These are phyloP conservation scores for Sinonovacula constricta DNA, from an alignment of 1,140 invertebrate genomes.

Conservation along the genomic window DNA sequence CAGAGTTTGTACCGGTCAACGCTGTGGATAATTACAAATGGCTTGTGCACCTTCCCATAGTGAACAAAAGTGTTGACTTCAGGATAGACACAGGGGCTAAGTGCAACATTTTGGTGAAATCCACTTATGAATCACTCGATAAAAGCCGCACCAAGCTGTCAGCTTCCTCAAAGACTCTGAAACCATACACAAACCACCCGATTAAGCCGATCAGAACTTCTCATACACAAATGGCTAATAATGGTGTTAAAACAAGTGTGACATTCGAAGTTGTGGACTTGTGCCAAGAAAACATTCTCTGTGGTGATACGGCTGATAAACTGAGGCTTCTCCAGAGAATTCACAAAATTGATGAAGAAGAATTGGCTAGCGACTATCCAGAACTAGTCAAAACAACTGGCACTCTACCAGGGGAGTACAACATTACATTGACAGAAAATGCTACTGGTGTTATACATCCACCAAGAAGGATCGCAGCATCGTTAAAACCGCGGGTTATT, in stretches of 20 bases:
- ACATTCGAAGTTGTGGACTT: no score
- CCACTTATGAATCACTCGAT: not conserved
- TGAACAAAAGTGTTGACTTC: constrained; percentile 17
- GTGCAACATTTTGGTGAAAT: constrained; percentile 31
- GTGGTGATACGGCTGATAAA: not conserved
- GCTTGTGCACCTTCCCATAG: constrained; percentile 4
- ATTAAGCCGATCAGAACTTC: constrained; percentile 15
- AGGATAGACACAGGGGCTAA: constrained; percentile 46
- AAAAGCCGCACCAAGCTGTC: not conserved
- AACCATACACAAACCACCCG: constrained; percentile 3
- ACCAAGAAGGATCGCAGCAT: constrained; percentile 13
- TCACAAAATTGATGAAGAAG: not conserved
- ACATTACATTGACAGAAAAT: no score
- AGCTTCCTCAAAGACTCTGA: not conserved
- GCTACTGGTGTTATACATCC: constrained; percentile 49
- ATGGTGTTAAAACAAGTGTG: not conserved
- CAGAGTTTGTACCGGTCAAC: not conserved
- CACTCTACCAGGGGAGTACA: constrained; percentile 45
- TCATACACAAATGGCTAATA: not conserved
- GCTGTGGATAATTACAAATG: constrained; percentile 3
- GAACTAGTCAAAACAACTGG: constrained; percentile 19
- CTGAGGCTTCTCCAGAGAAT: not conserved
- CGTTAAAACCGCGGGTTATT: constrained; percentile 27
- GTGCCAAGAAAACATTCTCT: constrained; percentile 12
- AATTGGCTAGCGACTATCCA: constrained; percentile 10